A percentile compares a stretch with the other conserved stretches of the same genome.
Conservation (phyloP, 1,140 invertebrate genomes). For the Drosophila suzukii region DNA sequence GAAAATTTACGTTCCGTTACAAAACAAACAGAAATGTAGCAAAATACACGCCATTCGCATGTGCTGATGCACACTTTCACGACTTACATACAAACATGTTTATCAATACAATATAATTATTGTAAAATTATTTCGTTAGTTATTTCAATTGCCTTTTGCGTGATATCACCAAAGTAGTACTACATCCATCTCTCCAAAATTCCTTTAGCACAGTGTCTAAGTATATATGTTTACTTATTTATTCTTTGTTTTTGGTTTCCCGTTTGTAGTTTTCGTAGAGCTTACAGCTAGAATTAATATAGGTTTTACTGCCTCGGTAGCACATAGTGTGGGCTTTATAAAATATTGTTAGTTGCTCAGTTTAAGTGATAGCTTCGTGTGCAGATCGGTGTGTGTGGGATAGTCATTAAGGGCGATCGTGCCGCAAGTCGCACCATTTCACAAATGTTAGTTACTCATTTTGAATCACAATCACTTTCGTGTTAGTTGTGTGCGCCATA, state of each 20-base stretch:
- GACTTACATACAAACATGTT: conserved; percentile 39
- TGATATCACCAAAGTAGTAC: conserved; percentile 76
- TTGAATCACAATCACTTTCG: conserved; percentile 79
- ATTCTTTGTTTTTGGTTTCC: conserved; percentile 23
- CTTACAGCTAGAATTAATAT: conserved; percentile 61
- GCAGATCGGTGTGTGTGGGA: conserved; percentile 26
- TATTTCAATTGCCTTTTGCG: conserved; percentile 80
- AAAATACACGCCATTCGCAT: conserved; percentile 45
- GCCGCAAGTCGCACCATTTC: conserved; percentile 53
- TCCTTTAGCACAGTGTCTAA: conserved; percentile 39
- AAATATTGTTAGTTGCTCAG: conserved; percentile 63
- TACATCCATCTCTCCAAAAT: conserved; percentile 55
- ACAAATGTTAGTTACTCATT: conserved; percentile 71
- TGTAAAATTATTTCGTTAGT: conserved; percentile 72
- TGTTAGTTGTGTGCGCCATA: conserved; percentile 66
- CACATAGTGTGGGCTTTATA: conserved; percentile 56
- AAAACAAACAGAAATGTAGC: conserved; percentile 60
- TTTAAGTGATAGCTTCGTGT: conserved; percentile 41
- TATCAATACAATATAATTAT: conserved; percentile 49
- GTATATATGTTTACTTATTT: conserved; percentile 12
- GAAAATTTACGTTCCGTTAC: conserved; percentile 52
- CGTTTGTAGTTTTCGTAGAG: conserved; percentile 50
- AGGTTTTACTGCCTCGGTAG: conserved; percentile 75
- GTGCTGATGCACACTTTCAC: conserved; percentile 47
- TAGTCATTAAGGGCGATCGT: conserved; percentile 9